Evolutionary conservation across 2,797 vertebrate genomes (phyloP).

Genomic region (Taeniopygia guttata): DNA sequence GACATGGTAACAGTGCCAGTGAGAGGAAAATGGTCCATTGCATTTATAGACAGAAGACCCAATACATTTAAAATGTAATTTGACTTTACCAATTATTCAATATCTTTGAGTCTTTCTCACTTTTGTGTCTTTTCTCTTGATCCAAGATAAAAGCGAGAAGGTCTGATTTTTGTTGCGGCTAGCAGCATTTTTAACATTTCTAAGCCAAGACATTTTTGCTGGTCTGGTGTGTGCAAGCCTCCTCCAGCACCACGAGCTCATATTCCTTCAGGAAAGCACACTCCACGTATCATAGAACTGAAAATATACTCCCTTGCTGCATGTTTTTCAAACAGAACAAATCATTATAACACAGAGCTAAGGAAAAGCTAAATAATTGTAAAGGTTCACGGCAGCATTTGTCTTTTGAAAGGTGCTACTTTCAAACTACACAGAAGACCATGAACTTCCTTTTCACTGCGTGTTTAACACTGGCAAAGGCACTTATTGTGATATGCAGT

Average conservation of each 20-base stretch:
- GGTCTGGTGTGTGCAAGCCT: neutral
- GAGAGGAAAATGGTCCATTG: neutral
- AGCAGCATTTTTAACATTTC: neutral
- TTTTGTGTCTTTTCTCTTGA: neutral
- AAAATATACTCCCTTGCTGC: slow-evolving; percentile 63
- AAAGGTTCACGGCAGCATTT: slow-evolving; percentile 24
- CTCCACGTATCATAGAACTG: slow-evolving; percentile 20
- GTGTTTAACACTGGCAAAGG: neutral
- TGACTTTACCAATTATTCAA: slow-evolving; percentile 26
- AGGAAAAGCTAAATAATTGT: slow-evolving; percentile 49
- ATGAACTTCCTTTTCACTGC: neutral
- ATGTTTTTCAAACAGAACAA: slow-evolving; percentile 49
- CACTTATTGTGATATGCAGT: neutral
- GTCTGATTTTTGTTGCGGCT: neutral
- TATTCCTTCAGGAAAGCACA: slow-evolving; percentile 19
- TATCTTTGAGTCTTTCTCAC: neutral
- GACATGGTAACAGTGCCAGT: neutral
- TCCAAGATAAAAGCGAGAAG: neutral
- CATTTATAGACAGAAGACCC: slow-evolving; percentile 15
- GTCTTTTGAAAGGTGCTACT: neutral
- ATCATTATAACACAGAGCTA: slow-evolving; percentile 8
- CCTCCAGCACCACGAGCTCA: neutral
- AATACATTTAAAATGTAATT: slow-evolving; percentile 5
- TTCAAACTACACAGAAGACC: neutral
- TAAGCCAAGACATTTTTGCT: neutral